Evolutionary conservation across 2,113 vertebrate species (phyloP).

Genomic region (Anser cygnoides): DNA sequence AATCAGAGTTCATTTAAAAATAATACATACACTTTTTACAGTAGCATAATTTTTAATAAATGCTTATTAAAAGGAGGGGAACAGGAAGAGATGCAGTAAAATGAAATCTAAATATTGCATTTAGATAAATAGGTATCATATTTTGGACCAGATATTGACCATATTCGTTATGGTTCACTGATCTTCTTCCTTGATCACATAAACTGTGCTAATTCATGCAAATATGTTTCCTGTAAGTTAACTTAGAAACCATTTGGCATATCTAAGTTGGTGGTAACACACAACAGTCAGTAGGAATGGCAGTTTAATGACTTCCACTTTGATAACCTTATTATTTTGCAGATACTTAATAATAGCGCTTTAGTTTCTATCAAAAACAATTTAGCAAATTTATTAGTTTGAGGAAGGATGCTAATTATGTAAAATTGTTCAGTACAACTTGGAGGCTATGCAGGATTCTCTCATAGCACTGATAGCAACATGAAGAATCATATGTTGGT

Average conservation of each 20-base stretch:
- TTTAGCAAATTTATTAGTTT: slow-evolving; percentile 64
- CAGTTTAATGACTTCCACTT: slow-evolving; percentile 42
- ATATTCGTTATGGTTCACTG: background rate
- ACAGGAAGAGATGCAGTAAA: background rate
- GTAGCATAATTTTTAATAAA: background rate
- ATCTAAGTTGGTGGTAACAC: background rate
- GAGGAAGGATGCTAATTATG: slow-evolving; percentile 49
- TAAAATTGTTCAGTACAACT: slow-evolving; percentile 31
- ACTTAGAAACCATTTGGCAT: slow-evolving; percentile 20
- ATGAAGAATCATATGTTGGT: slow-evolving; percentile 59
- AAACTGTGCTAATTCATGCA: background rate
- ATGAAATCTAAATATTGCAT: background rate
- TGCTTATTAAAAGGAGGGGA: background rate
- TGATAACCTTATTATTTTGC: slow-evolving; percentile 43
- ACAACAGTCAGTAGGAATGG: background rate
- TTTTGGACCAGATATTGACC: background rate
- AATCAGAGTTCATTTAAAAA: background rate
- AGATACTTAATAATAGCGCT: slow-evolving; percentile 26
- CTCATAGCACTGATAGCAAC: slow-evolving; percentile 7
- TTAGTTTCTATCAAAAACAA: slow-evolving; percentile 18
- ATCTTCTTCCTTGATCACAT: background rate
- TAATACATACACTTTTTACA: background rate
- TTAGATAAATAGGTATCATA: background rate
- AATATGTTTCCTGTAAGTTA: slow-evolving; percentile 3
- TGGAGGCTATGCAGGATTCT: slow-evolving; percentile 31